Evolutionary conservation across 2,888 invertebrate species (phyloP).

Genomic region (Cosmia trapezina): DNA sequence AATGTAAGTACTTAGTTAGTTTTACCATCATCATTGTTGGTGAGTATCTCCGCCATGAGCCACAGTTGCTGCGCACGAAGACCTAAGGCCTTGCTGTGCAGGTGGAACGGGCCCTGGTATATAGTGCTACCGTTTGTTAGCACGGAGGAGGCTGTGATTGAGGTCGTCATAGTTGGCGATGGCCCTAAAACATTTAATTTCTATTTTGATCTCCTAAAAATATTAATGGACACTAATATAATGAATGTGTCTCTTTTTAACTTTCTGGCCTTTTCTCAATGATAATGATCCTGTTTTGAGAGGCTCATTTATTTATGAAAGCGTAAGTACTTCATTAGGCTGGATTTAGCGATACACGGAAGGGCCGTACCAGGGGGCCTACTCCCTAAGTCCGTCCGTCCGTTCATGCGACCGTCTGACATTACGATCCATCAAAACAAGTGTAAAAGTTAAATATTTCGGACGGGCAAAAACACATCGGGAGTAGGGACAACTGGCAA

Average conservation of each 20-base stretch:
- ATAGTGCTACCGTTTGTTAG: slow-evolving; percentile 91
- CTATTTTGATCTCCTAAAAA: neutral
- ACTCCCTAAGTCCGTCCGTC: no score
- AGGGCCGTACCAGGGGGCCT: no score
- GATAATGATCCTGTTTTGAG: neutral
- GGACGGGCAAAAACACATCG: no score
- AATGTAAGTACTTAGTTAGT: no score
- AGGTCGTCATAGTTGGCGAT: slow-evolving; percentile 93
- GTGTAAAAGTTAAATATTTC: no score
- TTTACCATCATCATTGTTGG: slow-evolving; percentile 95
- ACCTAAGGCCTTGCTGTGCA: slow-evolving; percentile 96
- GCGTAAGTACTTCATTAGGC: neutral
- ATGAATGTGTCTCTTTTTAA: neutral
- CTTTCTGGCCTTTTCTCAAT: neutral
- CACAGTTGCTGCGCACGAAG: slow-evolving; percentile 98
- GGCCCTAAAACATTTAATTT: slow-evolving; percentile 89
- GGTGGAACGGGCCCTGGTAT: slow-evolving; percentile 95
- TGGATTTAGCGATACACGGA: no score
- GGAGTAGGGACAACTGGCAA: no score
- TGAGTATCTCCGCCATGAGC: slow-evolving; percentile 96
- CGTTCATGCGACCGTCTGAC: no score
- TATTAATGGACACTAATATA: neutral
- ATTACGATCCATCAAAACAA: no score
- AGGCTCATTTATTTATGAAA: neutral
- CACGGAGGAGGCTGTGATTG: slow-evolving; percentile 90